phyloP scores from a whole-genome alignment of 2,888 invertebrate genomes.

The Amiota minor region DNA sequence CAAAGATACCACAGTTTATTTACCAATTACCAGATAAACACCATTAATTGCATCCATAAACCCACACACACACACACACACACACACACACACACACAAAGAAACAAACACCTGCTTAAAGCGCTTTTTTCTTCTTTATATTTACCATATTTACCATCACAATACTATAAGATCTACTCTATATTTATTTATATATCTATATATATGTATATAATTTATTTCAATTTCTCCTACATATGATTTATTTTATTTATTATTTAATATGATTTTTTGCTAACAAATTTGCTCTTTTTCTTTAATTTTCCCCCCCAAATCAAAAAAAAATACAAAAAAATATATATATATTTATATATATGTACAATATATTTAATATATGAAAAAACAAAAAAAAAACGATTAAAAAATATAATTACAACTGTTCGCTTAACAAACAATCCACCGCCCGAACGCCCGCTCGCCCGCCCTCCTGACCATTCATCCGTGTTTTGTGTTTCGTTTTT shows the following conservation, averaged over 20 bases:
- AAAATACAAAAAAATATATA: no score
- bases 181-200: background rate
- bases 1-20: no score
- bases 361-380: background rate
- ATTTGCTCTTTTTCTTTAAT: no score
- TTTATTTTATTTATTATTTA: no score
- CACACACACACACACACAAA: background rate
- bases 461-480: background rate
- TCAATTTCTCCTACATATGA: no score
- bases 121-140: no score
- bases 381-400: no score
- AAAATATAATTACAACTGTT: conserved; percentile 4
- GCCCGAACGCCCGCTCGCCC: background rate
- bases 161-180: background rate
- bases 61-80: conserved; percentile 8
- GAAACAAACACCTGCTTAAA: background rate
- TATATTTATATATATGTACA: no score
- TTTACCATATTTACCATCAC: no score
- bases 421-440: conserved; percentile 5
- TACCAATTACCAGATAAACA: no score
- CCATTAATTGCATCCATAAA: background rate
- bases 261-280: no score
- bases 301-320: no score
- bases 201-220: background rate
- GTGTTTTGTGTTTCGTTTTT: conserved; percentile 2